Base-by-base conservation (phyloP, 2,888 invertebrate genomes). In the Strigamia transsilvanica region DNA sequence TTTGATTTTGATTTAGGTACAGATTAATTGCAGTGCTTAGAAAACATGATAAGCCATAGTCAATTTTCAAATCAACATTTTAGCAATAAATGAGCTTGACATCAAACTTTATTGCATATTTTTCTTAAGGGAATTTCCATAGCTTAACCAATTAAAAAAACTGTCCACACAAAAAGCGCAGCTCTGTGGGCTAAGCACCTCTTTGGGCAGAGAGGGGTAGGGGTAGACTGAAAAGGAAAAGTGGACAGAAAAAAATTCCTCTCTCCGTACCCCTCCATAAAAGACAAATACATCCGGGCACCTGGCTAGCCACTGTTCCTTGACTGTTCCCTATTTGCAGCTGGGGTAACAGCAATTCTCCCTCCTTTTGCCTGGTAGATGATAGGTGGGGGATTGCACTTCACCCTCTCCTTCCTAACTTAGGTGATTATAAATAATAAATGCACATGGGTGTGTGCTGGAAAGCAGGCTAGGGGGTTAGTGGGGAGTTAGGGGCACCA, bases 401-500 rank as follows among this genome's bases (percentile, higher is more conserved):
- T 66, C 61, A 66, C 61, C 61, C 61, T 66, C 61, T 66, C 61
- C 61, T 23, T 18, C 61, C 61, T 66, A 66, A 66, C 61, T 66
- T 66, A 23, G 42, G 80, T 80, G 80, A 80, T 80, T 80, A 80
- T 80, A 42, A 80, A 46, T 80, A 80, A 80, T 38, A 80, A 80
- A 80, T 80, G 80, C 80, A 38, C 80, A n/a, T 66, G 61, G 61
- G 61, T 66, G 61, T 66, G 61, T 66, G 61, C 23, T 66, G 21
- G 61, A 66, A 66, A 66, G 15, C 46, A 46, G 46, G 46, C 12
- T 46, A 46, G 46, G 46, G 46, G 46, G 46, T 46, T 38, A 38
- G 51, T 15, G 6, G 51, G 18, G 51, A 51, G 51, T 51, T 66
- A 66, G 61, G 61, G 61, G 61, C 61, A 66, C 61, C 23, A 66